Conservation (phyloP, 2,113 vertebrate genomes). For the Sander vitreus region DNA sequence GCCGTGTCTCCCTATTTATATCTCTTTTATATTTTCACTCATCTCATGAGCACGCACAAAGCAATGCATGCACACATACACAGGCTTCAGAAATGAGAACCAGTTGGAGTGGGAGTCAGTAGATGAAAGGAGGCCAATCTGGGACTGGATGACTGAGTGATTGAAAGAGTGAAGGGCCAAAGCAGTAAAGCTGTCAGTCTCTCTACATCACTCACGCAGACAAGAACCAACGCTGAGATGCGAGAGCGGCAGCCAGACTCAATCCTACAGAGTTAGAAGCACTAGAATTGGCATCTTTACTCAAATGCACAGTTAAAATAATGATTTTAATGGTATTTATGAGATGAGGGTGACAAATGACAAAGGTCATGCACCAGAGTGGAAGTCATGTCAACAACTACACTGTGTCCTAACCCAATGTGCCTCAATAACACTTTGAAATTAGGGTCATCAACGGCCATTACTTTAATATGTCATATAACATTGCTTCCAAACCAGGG, state of each 20-base stretch:
- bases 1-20: conserved; percentile 49
- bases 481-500: neutral
- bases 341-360: conserved; percentile 42
- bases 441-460: neutral
- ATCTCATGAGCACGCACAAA: conserved; percentile 52
- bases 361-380: conserved; percentile 9
- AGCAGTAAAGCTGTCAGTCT: conserved; percentile 82
- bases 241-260: conserved; percentile 49
- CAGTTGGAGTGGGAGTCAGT: conserved; percentile 59
- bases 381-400: conserved; percentile 30
- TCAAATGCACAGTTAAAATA: conserved; percentile 16
- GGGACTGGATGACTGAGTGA: conserved; percentile 71
- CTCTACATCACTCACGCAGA: conserved; percentile 70
- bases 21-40: conserved; percentile 64
- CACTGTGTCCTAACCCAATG: neutral
- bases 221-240: conserved; percentile 61
- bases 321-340: conserved; percentile 47
- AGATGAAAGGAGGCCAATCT: conserved; percentile 75
- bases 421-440: neutral
- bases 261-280: conserved; percentile 33
- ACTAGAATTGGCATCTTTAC: conserved; percentile 32
- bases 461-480: neutral
- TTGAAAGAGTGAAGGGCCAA: conserved; percentile 71
- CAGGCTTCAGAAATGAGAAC: conserved; percentile 71
- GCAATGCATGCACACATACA: conserved; percentile 21